Percentiles rank a stretch among this genome's conserved stretches.
These are phyloP conservation scores for Stramonita haemastoma DNA, from an alignment of 2,888 invertebrate species.

Conservation along the genomic window DNA sequence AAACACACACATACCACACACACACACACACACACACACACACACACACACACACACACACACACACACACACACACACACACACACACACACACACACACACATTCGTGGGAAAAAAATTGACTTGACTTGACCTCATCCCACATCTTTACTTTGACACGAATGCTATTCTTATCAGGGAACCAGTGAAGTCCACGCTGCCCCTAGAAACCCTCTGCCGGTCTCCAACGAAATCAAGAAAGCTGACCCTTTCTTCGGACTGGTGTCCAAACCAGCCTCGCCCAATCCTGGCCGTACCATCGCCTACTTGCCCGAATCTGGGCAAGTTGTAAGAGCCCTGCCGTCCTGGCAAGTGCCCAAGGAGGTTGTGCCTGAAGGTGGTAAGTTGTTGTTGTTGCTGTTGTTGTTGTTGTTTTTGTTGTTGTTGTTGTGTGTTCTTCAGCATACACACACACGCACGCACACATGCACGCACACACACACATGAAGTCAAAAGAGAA, in stretches of 20 bases:
- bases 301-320: slow-evolving; percentile 70
- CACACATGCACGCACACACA: no score
- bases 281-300: slow-evolving; percentile 51
- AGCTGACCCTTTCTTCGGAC: slow-evolving; percentile 51
- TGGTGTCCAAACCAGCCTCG: slow-evolving; percentile 53
- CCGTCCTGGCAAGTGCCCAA: slow-evolving; percentile 73
- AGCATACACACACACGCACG: neutral
- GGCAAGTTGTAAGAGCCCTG: slow-evolving; percentile 73
- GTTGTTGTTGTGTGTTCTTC: neutral
- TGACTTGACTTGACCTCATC: neutral
- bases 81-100: neutral
- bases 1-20: no score
- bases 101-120: neutral
- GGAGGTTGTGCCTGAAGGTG: slow-evolving; percentile 69
- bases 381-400: neutral
- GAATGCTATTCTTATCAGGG: slow-evolving; percentile 48
- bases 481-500: no score
- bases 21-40: neutral
- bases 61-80: neutral
- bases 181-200: slow-evolving; percentile 58
- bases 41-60: slow-evolving; percentile 1
- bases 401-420: neutral
- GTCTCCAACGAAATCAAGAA: slow-evolving; percentile 42
- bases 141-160: neutral
- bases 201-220: slow-evolving; percentile 57